Base-by-base conservation (phyloP, 2,888 invertebrate genomes). In the Agonopterix subpropinquella region DNA sequence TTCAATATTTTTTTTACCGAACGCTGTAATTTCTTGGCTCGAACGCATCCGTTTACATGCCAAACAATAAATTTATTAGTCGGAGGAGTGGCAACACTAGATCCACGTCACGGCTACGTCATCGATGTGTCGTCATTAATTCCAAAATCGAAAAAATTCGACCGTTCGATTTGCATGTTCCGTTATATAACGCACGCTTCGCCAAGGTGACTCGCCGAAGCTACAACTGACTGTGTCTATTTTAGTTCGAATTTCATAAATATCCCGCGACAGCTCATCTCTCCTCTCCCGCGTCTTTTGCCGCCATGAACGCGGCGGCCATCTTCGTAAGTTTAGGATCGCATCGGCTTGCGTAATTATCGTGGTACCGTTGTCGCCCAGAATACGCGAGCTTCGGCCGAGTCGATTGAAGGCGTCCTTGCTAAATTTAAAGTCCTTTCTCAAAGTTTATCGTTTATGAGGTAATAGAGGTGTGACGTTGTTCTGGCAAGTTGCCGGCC, bases 51-150 rank as follows among this genome's bases (percentile, higher is more conserved):
- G 88, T 85, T 84, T 86, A 86, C 87, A 87, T 86, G 88, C 88
- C 88, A 88, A 87, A 88, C 88, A 86, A 87, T 88, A 88, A 87
- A 88, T 87, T 87, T 86, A 87, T 88, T 87, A 81, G 85, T 69
- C 42, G 85, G 82, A 83, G 87, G 87, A 86, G 87, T 86, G 87
- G 82, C 86, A 79, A 79, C 80, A 81, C 81, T 74, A 70, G 73
- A 71, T 71, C 63, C 65, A 70, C 84, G 81, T 83, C 85, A 83
- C 77, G 66, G 28, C 72, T 62, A 77, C 87, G 87, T 86, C 87
- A 86, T 67, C 56, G 66, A 65, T 71, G 62, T 70, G 62, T 70
- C 84, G 85, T 85, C 80, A 79, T 70, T 58, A 59, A 74, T 82
- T 66, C 67, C 72, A 69, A 77, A 77, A 80, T 73, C 67, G 59